Conservation (phyloP, 30 jellyfish, hydroid and myxozoan species). For the Turritopsis rubra region DNA sequence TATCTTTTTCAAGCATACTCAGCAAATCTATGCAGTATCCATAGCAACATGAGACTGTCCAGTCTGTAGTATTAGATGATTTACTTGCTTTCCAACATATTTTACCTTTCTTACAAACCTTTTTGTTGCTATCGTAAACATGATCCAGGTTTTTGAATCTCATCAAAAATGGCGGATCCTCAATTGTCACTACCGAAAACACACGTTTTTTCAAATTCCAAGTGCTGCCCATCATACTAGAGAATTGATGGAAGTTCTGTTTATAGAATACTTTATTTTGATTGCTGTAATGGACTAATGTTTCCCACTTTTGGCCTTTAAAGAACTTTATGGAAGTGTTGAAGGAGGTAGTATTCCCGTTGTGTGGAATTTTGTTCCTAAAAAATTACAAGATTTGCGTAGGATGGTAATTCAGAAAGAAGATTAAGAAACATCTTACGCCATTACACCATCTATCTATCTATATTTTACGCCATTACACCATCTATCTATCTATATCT, state of each 20-base stretch:
- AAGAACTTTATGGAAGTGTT: background rate
- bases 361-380: background rate
- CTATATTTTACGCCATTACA: too few species aligned
- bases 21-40: constrained; percentile 62
- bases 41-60: constrained; percentile 52
- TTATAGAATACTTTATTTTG: background rate
- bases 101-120: background rate
- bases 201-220: background rate
- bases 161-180: background rate
- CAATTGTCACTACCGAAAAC: background rate
- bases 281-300: background rate
- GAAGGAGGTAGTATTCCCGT: too few species aligned
- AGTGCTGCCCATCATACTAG: background rate
- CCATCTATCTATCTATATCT: too few species aligned
- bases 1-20: constrained; percentile 24
- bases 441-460: too few species aligned
- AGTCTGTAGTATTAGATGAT: background rate
- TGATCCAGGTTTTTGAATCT: background rate
- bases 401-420: too few species aligned
- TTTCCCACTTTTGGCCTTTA: background rate
- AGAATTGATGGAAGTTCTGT: background rate
- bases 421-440: too few species aligned
- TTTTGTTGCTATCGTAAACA: background rate
- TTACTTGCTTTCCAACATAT: background rate
- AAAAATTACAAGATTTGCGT: too few species aligned